Evolutionary conservation across 2,888 invertebrate genomes (phyloP).

Genomic region (Gonocerus acuteangulatus): DNA sequence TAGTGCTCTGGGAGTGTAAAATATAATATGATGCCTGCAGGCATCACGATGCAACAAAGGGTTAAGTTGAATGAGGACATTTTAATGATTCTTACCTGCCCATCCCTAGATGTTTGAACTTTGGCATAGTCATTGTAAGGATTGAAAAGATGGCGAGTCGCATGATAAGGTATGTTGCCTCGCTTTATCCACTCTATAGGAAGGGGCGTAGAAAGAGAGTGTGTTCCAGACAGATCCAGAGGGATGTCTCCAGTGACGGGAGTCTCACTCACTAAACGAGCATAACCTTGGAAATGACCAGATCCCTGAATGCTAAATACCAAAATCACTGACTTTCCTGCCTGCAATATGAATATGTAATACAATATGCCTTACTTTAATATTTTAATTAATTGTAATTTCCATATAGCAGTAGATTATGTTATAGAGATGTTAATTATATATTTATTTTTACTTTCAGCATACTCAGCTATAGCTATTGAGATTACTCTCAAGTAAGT

Average conservation of each 20-base stretch:
- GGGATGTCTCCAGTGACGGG: slow-evolving; percentile 39
- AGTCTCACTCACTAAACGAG: slow-evolving; percentile 40
- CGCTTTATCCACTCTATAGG: slow-evolving; percentile 47
- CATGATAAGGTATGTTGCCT: slow-evolving; percentile 46
- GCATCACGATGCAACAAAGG: too few species aligned
- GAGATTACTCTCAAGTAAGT: too few species aligned
- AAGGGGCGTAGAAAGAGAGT: slow-evolving; percentile 41
- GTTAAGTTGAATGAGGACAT: too few species aligned
- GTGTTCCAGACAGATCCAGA: slow-evolving; percentile 42
- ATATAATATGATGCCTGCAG: too few species aligned
- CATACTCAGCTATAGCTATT: too few species aligned
- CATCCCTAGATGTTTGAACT: slow-evolving; percentile 53
- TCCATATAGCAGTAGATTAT: not conserved
- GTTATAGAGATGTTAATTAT: too few species aligned
- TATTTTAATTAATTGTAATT: not conserved
- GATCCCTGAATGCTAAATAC: slow-evolving; percentile 52
- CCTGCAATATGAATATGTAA: slow-evolving; percentile 41
- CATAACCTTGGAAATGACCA: slow-evolving; percentile 48
- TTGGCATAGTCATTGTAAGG: slow-evolving; percentile 52
- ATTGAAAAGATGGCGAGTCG: slow-evolving; percentile 50
- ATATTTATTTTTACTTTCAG: too few species aligned
- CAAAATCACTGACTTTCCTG: slow-evolving; percentile 45
- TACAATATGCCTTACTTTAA: not conserved
- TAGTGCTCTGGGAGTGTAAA: too few species aligned
- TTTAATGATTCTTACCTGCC: slow-evolving; percentile 51